Percentiles rank a stretch among this genome's conserved stretches.
Conservation (phyloP, 2,797 vertebrate genomes). For the Sebastes itinus region DNA sequence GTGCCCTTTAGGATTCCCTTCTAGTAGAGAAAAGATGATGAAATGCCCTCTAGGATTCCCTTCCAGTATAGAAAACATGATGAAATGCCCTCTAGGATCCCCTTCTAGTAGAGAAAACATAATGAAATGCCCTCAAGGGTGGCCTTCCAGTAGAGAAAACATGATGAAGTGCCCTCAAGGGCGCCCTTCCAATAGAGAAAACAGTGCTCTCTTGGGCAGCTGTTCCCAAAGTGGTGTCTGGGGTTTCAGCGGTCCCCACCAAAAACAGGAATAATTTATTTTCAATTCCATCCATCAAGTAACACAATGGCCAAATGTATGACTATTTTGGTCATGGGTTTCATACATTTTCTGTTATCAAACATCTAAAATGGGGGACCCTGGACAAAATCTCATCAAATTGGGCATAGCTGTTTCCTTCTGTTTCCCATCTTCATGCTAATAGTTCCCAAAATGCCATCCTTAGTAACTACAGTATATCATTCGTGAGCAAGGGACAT, state of each 20-base stretch:
- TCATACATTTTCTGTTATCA: background rate
- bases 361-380: background rate
- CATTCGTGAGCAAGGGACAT: background rate
- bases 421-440: background rate
- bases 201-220: too few relatives aligned
- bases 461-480: background rate
- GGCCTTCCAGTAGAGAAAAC: rapidly evolving
- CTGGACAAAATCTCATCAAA: too few relatives aligned
- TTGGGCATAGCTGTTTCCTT: background rate
- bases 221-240: too few relatives aligned
- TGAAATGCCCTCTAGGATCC: rapidly evolving
- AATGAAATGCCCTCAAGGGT: rapidly evolving
- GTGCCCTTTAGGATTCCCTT: rapidly evolving
- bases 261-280: too few relatives aligned
- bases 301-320: too few relatives aligned
- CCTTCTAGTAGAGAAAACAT: rapidly evolving
- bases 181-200: rapidly evolving
- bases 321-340: too few relatives aligned
- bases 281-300: too few relatives aligned
- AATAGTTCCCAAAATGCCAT: background rate
- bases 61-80: rapidly evolving
- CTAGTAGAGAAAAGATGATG: rapidly evolving
- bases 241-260: rapidly evolving
- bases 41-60: rapidly evolving
- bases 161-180: rapidly evolving